Evolutionary conservation across 2,888 invertebrate genomes (phyloP), one percentile per base, ranked within the genome.

Genomic region (Colostygia pectinataria): DNA sequence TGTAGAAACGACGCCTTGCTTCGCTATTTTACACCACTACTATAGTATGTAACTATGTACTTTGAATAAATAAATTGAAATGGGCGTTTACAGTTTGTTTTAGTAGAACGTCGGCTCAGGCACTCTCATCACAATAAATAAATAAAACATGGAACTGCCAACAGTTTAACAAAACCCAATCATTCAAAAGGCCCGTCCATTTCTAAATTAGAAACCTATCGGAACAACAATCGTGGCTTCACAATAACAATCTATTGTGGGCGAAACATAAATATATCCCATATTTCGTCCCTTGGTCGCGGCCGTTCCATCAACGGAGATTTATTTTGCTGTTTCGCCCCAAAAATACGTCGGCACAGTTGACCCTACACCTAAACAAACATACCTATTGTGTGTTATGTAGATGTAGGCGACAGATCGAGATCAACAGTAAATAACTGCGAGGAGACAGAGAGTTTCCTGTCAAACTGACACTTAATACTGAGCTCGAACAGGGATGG

Each of bases 371-470:
- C 68, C 68, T 68, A 67, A 62, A 67, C 63, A 68, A 70, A 71
- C 68, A 59, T 46, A 45, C 50, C 60, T 58, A 56, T 57, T 54
- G 55, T 53, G 37, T 39, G 50, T 40, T 51, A 51, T 49, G 47
- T 53, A 38, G 55, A 66, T 63, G 56, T 60, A 61, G 59, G 59
- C 59, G 75, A 76, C 80, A 83, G 80, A 83, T 83, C 80, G 72
- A 75, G 81, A 87, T 86, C 78, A 80, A 78, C 80, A 71, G 78
- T 85, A 83, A 86, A 83, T 87, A 87, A 85, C 84, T 65, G 72
- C 56, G 62, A 59, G 62, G 82, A 82, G 84, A 83, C 83, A 74
- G 75, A 78, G 83, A 75, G 76, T 69, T 85, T 87, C 86, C 87
- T 83, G 82, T 71, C 73, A 73, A 78, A 74, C 80, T 78, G 82